Evolutionary conservation across 2,113 vertebrate genomes (phyloP).

Genomic region (Acrocephalus arundinaceus): DNA sequence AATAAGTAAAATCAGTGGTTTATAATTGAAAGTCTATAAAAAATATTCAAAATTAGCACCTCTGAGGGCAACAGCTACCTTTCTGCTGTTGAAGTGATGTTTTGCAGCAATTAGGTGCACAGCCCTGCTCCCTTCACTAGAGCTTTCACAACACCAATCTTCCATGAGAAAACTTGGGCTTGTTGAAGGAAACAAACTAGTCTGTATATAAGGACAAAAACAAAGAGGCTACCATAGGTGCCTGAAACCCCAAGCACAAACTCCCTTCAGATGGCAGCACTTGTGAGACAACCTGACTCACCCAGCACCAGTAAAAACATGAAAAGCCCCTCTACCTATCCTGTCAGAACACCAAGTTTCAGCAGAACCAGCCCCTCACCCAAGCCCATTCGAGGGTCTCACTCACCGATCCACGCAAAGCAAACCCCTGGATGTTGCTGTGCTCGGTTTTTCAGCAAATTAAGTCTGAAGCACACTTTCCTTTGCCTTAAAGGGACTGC

Average conservation of each 20-base stretch:
- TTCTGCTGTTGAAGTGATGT: neutral
- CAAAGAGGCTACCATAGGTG: neutral
- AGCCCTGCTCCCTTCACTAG: neutral
- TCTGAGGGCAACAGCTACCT: neutral
- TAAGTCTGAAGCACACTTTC: slow-evolving; percentile 60
- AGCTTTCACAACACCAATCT: neutral
- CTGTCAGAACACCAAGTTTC: neutral
- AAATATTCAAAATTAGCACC: neutral
- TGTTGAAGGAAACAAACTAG: neutral
- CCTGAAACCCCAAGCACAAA: neutral
- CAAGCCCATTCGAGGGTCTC: neutral
- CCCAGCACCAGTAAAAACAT: neutral
- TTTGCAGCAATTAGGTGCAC: neutral
- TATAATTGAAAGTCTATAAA: neutral
- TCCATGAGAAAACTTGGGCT: neutral
- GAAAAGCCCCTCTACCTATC: neutral
- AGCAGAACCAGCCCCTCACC: neutral
- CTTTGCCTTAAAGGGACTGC: slow-evolving; percentile 61
- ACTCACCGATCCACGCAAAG: slow-evolving; percentile 62
- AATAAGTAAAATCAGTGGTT: neutral
- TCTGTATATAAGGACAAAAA: neutral
- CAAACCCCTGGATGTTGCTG: neutral
- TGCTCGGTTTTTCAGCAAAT: slow-evolving; percentile 64
- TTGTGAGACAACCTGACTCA: neutral
- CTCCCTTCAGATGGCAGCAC: neutral